phyloP scores from a whole-genome alignment of 1,140 invertebrate species.

The Papilio polytes region DNA sequence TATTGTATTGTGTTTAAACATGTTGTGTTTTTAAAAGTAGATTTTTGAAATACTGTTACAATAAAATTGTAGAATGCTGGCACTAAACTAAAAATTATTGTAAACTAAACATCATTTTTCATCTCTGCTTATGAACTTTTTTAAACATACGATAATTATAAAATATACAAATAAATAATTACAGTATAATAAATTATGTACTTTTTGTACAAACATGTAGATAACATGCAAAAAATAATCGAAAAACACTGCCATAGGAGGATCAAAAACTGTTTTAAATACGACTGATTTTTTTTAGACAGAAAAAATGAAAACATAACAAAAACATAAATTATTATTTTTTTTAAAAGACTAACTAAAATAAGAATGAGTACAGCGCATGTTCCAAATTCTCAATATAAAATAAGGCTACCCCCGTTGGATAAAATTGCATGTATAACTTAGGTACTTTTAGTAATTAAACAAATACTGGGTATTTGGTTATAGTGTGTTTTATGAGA shows the following conservation, averaged over 20 bases:
- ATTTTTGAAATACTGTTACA: not conserved
- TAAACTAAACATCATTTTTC: no score
- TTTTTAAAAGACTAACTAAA: not conserved
- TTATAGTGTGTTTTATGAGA: not conserved
- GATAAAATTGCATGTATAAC: not conserved
- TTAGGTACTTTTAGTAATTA: not conserved
- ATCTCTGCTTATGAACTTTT: not conserved
- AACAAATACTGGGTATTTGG: not conserved
- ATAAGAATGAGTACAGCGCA: not conserved
- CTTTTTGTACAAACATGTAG: not conserved
- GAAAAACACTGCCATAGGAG: not conserved
- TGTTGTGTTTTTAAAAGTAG: no score
- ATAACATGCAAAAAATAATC: not conserved
- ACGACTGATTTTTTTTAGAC: not conserved
- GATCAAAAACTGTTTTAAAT: not conserved
- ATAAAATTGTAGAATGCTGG: not conserved
- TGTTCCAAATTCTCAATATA: not conserved
- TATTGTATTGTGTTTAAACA: not conserved
- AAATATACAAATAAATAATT: not conserved
- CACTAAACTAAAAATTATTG: not conserved
- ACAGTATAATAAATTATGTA: not conserved
- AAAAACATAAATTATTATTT: not conserved
- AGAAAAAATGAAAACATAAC: not conserved
- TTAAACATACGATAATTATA: not conserved
- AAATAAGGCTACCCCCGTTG: not conserved